These are phyloP conservation scores for Brachystomella parvula DNA, from an alignment of 1,140 invertebrate species.

Conservation along the genomic window DNA sequence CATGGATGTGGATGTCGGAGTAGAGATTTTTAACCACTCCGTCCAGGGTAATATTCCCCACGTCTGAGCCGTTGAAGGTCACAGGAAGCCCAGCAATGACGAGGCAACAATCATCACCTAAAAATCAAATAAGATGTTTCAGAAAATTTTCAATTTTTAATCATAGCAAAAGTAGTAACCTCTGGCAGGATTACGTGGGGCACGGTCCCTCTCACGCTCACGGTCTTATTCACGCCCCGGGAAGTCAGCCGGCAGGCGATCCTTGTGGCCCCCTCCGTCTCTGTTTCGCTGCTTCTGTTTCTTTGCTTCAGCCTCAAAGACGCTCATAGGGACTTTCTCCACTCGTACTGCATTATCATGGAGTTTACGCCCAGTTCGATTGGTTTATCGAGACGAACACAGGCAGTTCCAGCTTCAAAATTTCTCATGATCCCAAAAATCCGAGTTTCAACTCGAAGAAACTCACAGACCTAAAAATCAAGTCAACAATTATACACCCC, in stretches of 20 bases:
- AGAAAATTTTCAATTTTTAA: no score
- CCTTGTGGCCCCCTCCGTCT: no score
- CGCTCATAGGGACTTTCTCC: constrained; percentile 25
- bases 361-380: constrained; percentile 26
- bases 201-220: neutral
- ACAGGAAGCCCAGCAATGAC: neutral
- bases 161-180: neutral
- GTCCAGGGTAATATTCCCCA: neutral
- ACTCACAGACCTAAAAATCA: constrained; percentile 27
- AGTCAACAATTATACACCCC: no score
- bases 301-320: constrained; percentile 15
- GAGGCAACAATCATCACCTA: neutral
- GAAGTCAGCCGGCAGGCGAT: no score
- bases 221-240: no score
- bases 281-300: no score
- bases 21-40: neutral
- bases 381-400: constrained; percentile 23
- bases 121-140: neutral
- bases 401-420: constrained; percentile 27
- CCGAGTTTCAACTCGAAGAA: constrained; percentile 32
- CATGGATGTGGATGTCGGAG: neutral
- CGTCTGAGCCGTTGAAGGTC: neutral
- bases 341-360: constrained; percentile 18
- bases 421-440: constrained; percentile 27
- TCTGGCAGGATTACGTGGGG: neutral